Evolutionary conservation across 1,140 invertebrate species (phyloP).

Genomic region (Cotesia vestalis): DNA sequence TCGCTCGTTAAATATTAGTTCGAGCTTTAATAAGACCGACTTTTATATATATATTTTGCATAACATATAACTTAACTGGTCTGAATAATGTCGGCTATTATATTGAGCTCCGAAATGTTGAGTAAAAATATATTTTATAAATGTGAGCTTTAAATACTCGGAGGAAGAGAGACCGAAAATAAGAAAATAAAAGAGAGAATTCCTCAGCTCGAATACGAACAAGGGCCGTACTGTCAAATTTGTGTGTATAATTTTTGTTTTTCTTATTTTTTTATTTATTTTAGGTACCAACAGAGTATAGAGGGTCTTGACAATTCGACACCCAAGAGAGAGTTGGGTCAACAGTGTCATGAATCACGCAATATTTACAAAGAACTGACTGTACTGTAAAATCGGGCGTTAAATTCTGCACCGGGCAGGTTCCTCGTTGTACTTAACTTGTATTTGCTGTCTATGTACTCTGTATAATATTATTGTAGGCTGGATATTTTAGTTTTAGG

Average conservation of each 20-base stretch:
- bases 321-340: conserved; percentile 46
- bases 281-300: not conserved
- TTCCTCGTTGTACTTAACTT: conserved; percentile 18
- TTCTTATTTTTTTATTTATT: not conserved
- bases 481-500: no score
- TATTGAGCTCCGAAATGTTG: no score
- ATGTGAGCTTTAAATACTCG: conserved; percentile 13
- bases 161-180: not conserved
- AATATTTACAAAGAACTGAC: conserved; percentile 21
- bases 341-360: conserved; percentile 46
- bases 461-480: no score
- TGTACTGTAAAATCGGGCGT: conserved; percentile 12
- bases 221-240: not conserved
- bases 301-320: conserved; percentile 14
- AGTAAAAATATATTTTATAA: not conserved
- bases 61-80: no score
- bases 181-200: no score
- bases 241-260: not conserved
- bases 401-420: not conserved
- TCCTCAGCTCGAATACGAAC: not conserved
- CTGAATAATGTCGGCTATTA: no score
- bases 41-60: no score
- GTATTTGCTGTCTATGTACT: not conserved
- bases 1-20: no score
- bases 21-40: no score